A percentile compares a stretch with the other conserved stretches of the same genome.
phyloP scores from a whole-genome alignment of 2,888 invertebrate species.

The Ochlodes sylvanus region DNA sequence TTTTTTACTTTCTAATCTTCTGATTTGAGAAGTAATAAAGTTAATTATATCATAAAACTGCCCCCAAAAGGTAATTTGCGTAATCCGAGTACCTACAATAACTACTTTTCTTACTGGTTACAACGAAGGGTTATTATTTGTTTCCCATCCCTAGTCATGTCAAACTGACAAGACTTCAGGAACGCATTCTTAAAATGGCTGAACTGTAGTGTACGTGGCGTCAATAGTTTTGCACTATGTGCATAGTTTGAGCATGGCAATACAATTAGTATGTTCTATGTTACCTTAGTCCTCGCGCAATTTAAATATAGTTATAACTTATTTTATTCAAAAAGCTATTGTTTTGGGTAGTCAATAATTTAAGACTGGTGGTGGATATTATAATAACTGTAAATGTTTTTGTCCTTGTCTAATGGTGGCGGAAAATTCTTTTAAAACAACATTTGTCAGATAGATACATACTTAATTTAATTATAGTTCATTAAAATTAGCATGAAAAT shows the following conservation, averaged over 20 bases:
- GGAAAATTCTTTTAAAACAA: neutral
- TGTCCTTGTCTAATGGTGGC: neutral
- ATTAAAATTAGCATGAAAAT: neutral
- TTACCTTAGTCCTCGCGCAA: neutral
- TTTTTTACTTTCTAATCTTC: too few species aligned
- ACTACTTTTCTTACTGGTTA: too few species aligned
- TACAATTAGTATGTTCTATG: neutral
- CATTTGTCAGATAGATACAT: too few species aligned
- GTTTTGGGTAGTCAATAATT: neutral
- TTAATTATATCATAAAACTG: too few species aligned
- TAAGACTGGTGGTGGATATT: neutral
- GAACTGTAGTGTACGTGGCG: neutral
- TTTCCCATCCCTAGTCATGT: too few species aligned
- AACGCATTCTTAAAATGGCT: too few species aligned
- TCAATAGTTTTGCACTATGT: constrained; percentile 10
- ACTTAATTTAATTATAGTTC: neutral
- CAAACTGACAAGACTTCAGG: too few species aligned
- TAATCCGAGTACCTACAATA: too few species aligned
- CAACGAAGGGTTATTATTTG: too few species aligned
- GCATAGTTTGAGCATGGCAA: constrained; percentile 7
- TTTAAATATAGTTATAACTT: neutral
- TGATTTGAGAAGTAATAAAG: too few species aligned
- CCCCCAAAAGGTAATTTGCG: too few species aligned
- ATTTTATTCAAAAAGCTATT: neutral
- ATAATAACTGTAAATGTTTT: neutral